Conservation (phyloP, 2,888 invertebrate species). For the Drosophila sordidapex region DNA sequence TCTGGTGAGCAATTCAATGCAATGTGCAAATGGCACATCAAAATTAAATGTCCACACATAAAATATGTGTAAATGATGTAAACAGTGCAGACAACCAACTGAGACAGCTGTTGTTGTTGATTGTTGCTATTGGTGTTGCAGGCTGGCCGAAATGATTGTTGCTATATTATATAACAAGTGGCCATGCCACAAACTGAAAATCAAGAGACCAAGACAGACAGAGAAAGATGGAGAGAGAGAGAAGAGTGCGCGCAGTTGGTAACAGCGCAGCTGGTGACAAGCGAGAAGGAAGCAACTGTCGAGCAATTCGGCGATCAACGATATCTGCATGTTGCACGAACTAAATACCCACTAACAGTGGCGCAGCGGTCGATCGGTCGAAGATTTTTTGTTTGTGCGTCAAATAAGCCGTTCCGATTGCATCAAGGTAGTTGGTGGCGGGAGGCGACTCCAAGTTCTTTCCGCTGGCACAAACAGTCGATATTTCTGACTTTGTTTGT, state of each 20-base stretch:
- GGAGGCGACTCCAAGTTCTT: slow-evolving; percentile 43
- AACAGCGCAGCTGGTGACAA: slow-evolving; percentile 51
- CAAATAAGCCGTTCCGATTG: slow-evolving; percentile 54
- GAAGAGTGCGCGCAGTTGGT: slow-evolving; percentile 24
- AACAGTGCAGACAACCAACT: slow-evolving; percentile 40
- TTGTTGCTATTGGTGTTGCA: slow-evolving; percentile 63
- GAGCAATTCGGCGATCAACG: slow-evolving; percentile 34
- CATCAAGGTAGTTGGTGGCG: slow-evolving; percentile 39
- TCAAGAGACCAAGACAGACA: slow-evolving; percentile 38
- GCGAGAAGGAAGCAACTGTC: slow-evolving; percentile 72
- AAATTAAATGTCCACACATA: slow-evolving; percentile 18
- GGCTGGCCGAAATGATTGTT: slow-evolving; percentile 78
- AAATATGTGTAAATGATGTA: slow-evolving; percentile 68
- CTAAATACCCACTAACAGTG: slow-evolving; percentile 74
- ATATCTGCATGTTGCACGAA: slow-evolving; percentile 66
- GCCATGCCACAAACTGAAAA: slow-evolving; percentile 77
- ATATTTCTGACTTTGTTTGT: background rate
- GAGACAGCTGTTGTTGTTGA: slow-evolving; percentile 70
- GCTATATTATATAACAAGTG: slow-evolving; percentile 78
- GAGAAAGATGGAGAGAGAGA: slow-evolving; percentile 22
- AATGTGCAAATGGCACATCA: slow-evolving; percentile 1
- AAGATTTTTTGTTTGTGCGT: slow-evolving; percentile 18
- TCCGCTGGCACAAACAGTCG: slow-evolving; percentile 48
- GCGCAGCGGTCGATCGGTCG: slow-evolving; percentile 8
- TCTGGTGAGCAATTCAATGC: background rate